Base-by-base conservation (phyloP, 2,797 vertebrate species). In the Mus spretus region DNA sequence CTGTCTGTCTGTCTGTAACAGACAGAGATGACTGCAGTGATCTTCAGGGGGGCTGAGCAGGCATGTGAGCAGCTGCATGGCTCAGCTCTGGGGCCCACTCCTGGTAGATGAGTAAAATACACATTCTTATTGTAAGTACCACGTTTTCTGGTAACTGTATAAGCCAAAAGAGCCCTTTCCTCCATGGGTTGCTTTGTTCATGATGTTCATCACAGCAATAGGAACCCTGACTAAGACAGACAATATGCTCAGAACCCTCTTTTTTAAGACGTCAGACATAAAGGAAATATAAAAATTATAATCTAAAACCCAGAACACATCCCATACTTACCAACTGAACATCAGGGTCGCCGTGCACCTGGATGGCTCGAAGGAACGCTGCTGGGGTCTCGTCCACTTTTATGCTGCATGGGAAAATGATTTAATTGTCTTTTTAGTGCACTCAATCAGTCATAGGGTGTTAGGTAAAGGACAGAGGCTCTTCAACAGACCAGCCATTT, bases 301-400 rank as follows among this genome's bases (percentile, higher is more conserved):
- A 93, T 93, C 28, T 90, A 95, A 91, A 97, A 24, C 10, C 15
- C 9, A 87, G 91, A 93, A 40, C 14, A 84, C 3, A 87, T 47
- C 11, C 37, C 88, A 22, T 15, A 97, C 97, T 63, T 22, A 98
- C 98, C 97, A 98, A 80, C 93, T 98, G 98, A 80, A 97, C 63
- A 8, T 96, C 95, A 24, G 79, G 93, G 77, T 67, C 28, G 11
- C 70, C n/a, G 0, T 90, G 59, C 40, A 96, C 97, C 94, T 98
- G 98, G 81, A 97, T 88, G 78, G 97, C 94, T 26, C 90, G 17
- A 4, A 98, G 91, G 86, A 98, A 98, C 0, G 95, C 89, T 63
- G 94, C 63, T 8, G 94, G 1, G 10, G 0, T 0, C 84, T 98
- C 59, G 0, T 97, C 96, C 34, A 80, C 96, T 96, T 96, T 95